These are phyloP conservation scores for Loripinus fragilis DNA, from an alignment of 2,888 invertebrate genomes.

Conservation along the genomic window DNA sequence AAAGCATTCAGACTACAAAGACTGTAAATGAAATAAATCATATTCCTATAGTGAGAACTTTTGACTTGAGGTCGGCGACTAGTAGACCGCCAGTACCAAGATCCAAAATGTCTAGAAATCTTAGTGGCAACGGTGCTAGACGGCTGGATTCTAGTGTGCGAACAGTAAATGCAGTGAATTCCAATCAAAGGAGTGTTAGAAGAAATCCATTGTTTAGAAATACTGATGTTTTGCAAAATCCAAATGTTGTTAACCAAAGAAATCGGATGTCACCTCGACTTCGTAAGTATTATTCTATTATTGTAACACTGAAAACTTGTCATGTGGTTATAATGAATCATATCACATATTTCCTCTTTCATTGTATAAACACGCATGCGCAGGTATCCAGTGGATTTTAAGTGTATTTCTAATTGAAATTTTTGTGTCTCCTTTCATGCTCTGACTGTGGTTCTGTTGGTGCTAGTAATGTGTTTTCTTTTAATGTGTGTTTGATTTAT, in stretches of 20 bases:
- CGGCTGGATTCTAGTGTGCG: background rate
- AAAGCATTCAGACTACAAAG: background rate
- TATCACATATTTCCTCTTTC: no score
- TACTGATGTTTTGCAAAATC: background rate
- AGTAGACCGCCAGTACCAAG: constrained; percentile 18
- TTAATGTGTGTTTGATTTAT: no score
- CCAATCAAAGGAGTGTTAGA: background rate
- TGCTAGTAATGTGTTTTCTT: no score
- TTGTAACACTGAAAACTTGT: no score
- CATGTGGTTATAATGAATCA: no score
- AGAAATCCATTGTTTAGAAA: constrained; percentile 19
- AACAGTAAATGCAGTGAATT: background rate
- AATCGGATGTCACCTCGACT: background rate
- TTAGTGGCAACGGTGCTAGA: background rate
- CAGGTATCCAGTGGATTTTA: no score
- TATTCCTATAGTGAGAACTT: constrained; percentile 28
- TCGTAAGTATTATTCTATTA: background rate
- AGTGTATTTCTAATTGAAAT: no score
- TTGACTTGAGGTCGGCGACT: constrained; percentile 42
- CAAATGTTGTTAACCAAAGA: background rate
- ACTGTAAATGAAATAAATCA: background rate
- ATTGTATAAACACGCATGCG: no score
- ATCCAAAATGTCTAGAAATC: background rate
- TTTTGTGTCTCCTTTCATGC: no score
- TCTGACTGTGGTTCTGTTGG: no score